Evolutionary conservation across 1,140 invertebrate species (phyloP), one percentile per base, ranked within the genome.

Genomic region (Chymomyza costata): DNA sequence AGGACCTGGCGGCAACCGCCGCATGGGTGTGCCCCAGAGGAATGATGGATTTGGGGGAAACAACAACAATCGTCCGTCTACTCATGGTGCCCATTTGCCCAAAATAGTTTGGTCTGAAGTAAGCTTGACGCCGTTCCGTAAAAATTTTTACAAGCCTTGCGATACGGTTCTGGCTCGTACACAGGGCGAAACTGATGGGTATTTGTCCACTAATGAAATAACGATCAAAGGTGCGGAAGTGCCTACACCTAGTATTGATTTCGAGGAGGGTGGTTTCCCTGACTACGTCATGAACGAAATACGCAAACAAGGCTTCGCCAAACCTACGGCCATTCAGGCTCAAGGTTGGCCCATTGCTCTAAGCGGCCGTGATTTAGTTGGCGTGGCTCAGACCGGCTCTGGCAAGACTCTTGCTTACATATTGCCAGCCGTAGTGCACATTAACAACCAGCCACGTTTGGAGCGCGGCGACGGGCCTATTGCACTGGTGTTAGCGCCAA

Each of bases 361-460:
- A 18, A 94, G 93, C 86, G 97, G 97, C 17, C 88, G 92, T 71
- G 95, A 99, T 86, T 92, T 98, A 90, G 94, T 97, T 2, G 97
- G 96, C 21, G 98, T 99, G 65, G 97, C 97, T 34, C 96, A 96
- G 51, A 97, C 96, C n/a, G 95, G 95, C 18, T 97, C 95, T 30
- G 95, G 95, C 32, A 97, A 97, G 87, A 97, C 95, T 2, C 85
- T 97, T 2, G 94, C 94, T 25, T 94, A 94, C 69, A 91, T 93
- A 57, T 82, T 94, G 45, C 93, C 93, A 14, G 93, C 93, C 3
- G 95, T 98, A 78, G 93, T 99, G 30, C 97, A 99, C 74, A 97
- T 97, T 32, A 96, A 95, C 70, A 90, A 95, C 86, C 96, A 99
- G 76, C 92, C 94, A 13, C 91, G 93, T 66, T 87, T 97, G 19